Evolutionary conservation across 2,888 invertebrate genomes (phyloP), one percentile per base, ranked within the genome.

Genomic region (Pegoplata infirma): DNA sequence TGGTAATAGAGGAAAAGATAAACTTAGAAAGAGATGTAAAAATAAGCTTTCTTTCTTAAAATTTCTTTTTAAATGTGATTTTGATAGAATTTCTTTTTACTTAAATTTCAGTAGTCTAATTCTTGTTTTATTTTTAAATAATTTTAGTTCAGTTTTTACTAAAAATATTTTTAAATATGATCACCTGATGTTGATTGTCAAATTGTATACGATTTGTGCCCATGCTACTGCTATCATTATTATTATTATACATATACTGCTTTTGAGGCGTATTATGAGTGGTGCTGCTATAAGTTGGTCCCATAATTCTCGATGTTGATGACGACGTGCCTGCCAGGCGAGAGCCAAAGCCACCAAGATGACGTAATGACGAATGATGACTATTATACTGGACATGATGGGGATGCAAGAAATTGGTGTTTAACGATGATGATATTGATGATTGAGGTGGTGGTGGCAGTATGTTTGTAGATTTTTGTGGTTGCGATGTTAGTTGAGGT

Each of bases 321-420:
- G 80, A 72, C 64, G 76, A 64, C 40, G 53, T 44, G 53, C 68
- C 73, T 4, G 36, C 36, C 36, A 4, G 36, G 36, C 36, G 44
- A 82, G 76, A 84, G 82, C 79, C 84, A 84, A 76, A 81, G 83
- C 86, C 88, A 84, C 88, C 88, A 83, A 89, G 84, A 84, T 89
- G 89, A 81, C 89, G 88, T 83, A 88, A 84, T 84, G 89, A 88
- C 85, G 86, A 84, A 82, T 86, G 86, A 84, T 86, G 85, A 25
- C 75, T 76, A 49, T 58, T 76, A 59, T 71, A 40, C 36, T 40
- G 36, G 36, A 63, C 40, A 21, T 58, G 80, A 82, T 84, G 84
- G 77, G 81, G 80, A 67, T 78, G 82, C 28, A 80, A 75, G 25
- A 68, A 81, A 78, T 81, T 76, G n/a, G 36, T 40, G 36, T 40